Evolutionary conservation across 2,113 vertebrate genomes (phyloP).

Genomic region (Melanerpes formicivorus): DNA sequence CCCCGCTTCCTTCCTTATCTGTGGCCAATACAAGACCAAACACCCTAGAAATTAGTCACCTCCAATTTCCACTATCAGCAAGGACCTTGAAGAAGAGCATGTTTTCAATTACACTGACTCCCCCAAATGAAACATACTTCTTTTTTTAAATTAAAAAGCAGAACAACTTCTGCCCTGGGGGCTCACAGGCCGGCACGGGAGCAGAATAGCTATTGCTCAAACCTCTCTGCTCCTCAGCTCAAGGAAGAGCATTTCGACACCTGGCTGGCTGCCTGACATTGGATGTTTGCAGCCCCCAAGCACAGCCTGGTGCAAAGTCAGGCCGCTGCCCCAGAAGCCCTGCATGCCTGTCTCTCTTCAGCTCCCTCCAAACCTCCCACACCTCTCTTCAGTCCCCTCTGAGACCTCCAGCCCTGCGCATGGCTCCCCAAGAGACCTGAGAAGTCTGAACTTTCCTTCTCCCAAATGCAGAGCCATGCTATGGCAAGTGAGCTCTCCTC

Average conservation of each 20-base stretch:
- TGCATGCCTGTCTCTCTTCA: fast-evolving
- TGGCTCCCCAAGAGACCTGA: fast-evolving
- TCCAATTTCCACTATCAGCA: neutral
- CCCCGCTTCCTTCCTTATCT: neutral
- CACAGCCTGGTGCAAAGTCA: fast-evolving
- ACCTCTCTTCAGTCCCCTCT: neutral
- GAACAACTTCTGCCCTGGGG: fast-evolving
- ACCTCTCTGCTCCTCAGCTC: neutral
- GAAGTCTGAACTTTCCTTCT: neutral
- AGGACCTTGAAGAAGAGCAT: neutral
- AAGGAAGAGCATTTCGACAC: neutral
- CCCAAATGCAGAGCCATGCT: neutral
- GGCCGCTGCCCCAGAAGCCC: neutral
- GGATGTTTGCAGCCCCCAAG: neutral
- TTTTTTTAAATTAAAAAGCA: neutral
- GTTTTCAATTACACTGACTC: neutral
- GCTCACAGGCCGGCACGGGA: fast-evolving
- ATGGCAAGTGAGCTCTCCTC: neutral
- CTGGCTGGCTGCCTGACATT: neutral
- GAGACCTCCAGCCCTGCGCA: neutral
- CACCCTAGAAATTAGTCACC: neutral
- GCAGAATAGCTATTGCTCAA: neutral
- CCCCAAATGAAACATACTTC: neutral
- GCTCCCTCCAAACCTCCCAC: neutral
- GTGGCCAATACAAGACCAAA: neutral